Evolutionary conservation across 2,797 vertebrate genomes (phyloP).

Genomic region (Phyllotis vaccarum): DNA sequence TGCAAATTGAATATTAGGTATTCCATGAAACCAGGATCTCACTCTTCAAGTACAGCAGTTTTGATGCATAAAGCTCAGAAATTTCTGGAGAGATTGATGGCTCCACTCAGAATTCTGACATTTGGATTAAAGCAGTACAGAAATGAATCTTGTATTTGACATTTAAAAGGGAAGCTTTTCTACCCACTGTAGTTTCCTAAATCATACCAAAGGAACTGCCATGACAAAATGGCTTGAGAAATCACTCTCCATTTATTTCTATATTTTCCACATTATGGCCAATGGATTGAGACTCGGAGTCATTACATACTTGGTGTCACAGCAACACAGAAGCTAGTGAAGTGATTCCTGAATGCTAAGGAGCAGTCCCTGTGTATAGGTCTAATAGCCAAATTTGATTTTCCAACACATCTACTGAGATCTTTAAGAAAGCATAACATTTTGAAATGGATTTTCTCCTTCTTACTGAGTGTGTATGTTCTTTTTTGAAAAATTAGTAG

Average conservation of each 20-base stretch:
- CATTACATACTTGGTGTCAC: slow-evolving; percentile 79
- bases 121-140: slow-evolving; percentile 87
- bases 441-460: slow-evolving; percentile 55
- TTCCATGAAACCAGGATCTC: slow-evolving; percentile 41
- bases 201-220: slow-evolving; percentile 85
- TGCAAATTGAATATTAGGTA: slow-evolving; percentile 12
- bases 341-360: slow-evolving; percentile 72
- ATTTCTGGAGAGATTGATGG: slow-evolving; percentile 84
- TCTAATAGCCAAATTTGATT: slow-evolving; percentile 58
- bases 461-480: not conserved
- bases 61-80: slow-evolving; percentile 80
- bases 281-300: slow-evolving; percentile 82
- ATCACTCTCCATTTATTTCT: slow-evolving; percentile 83
- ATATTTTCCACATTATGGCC: slow-evolving; percentile 82
- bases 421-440: slow-evolving; percentile 72
- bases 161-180: slow-evolving; percentile 89
- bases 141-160: slow-evolving; percentile 89
- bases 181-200: slow-evolving; percentile 86
- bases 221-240: slow-evolving; percentile 83
- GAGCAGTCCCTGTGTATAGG: slow-evolving; percentile 58
- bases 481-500: not conserved
- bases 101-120: slow-evolving; percentile 84
- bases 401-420: slow-evolving; percentile 5
- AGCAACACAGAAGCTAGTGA: slow-evolving; percentile 63
- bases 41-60: slow-evolving; percentile 77